Conservation (phyloP, 1,140 invertebrate species). For the Aphaenogaster ashmeadi region DNA sequence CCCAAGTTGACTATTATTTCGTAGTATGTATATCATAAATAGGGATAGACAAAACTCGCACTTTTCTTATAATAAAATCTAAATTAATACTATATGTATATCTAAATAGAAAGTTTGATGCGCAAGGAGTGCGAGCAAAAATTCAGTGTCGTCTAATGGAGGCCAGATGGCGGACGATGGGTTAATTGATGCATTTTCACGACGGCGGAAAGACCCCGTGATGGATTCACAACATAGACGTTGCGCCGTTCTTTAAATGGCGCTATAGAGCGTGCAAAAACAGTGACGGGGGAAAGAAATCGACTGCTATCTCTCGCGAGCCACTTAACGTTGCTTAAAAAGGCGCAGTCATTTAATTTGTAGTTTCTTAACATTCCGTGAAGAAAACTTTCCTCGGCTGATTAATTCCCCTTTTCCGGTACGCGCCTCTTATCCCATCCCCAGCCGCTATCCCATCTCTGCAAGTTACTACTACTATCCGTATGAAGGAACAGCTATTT, state of each 20-base stretch:
- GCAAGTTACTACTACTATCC: slow-evolving; percentile 36
- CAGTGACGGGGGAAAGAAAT: slow-evolving; percentile 49
- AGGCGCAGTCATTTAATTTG: slow-evolving; percentile 65
- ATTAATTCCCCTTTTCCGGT: slow-evolving; percentile 58
- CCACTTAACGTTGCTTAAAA: slow-evolving; percentile 64
- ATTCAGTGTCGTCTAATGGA: slow-evolving; percentile 32
- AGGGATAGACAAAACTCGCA: not conserved
- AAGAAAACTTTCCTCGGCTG: slow-evolving; percentile 57
- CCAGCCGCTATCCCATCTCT: slow-evolving; percentile 24
- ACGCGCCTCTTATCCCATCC: slow-evolving; percentile 41
- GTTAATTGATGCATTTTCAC: slow-evolving; percentile 53
- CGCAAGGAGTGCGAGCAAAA: not conserved
- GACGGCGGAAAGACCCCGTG: slow-evolving; percentile 32
- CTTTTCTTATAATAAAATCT: not conserved
- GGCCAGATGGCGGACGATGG: not conserved
- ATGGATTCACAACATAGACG: slow-evolving; percentile 52
- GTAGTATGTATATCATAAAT: not conserved
- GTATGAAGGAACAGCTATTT: slow-evolving; percentile 23
- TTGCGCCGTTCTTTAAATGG: slow-evolving; percentile 38
- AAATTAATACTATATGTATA: slow-evolving; percentile 33
- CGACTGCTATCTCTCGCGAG: slow-evolving; percentile 58
- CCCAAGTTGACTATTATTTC: not conserved
- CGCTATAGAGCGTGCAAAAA: slow-evolving; percentile 34
- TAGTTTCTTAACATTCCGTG: slow-evolving; percentile 61
- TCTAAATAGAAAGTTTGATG: not conserved